phyloP scores from a whole-genome alignment of 2,113 vertebrate genomes.

The Amazona vittata region DNA sequence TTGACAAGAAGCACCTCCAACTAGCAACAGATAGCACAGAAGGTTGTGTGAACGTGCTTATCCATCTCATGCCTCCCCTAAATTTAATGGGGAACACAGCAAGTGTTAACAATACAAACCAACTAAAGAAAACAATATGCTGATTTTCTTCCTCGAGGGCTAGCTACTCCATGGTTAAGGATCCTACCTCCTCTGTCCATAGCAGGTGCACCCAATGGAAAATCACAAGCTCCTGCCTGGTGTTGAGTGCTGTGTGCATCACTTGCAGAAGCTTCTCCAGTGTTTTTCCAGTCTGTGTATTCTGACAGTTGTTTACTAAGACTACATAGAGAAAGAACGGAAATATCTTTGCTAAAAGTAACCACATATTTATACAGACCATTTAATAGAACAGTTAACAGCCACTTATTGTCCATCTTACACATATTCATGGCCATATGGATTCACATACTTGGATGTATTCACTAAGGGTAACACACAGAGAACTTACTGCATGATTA shows the following conservation, averaged over 20 bases:
- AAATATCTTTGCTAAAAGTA: neutral
- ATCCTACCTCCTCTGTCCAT: slow-evolving; percentile 82
- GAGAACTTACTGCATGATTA: neutral
- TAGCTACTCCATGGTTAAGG: neutral
- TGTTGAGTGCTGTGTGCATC: slow-evolving; percentile 65
- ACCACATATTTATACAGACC: neutral
- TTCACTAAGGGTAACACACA: neutral
- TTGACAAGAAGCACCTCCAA: neutral
- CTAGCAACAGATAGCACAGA: neutral
- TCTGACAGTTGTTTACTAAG: slow-evolving; percentile 83
- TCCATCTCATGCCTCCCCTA: neutral
- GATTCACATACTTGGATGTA: neutral
- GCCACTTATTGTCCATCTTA: neutral
- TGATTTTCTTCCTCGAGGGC: neutral
- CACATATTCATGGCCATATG: neutral
- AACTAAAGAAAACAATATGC: neutral
- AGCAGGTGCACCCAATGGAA: slow-evolving; percentile 81
- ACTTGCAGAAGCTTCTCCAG: slow-evolving; percentile 40
- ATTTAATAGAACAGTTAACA: neutral
- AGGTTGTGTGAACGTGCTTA: too few relatives aligned
- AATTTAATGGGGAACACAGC: rapidly evolving
- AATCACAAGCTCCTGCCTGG: slow-evolving; percentile 58
- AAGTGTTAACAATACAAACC: neutral
- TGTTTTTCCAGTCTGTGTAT: slow-evolving; percentile 67
- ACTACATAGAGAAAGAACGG: slow-evolving; percentile 50